These are phyloP conservation scores for Choreutis nemorana DNA, from an alignment of 2,888 invertebrate species.

Conservation along the genomic window DNA sequence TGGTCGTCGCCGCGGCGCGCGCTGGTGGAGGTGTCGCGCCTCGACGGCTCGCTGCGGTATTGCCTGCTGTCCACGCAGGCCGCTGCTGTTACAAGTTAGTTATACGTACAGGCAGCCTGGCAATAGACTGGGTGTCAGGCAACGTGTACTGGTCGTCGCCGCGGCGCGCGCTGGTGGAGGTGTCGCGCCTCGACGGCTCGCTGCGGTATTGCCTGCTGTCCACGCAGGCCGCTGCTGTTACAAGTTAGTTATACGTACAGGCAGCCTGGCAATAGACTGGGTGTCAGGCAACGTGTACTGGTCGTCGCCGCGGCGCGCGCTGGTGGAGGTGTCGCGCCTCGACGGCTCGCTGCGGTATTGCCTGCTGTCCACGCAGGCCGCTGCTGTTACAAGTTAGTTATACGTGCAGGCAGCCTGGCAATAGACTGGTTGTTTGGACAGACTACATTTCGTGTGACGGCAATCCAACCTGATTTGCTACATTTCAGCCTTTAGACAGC, in stretches of 20 bases:
- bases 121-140: conserved; percentile 76
- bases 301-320: conserved; percentile 74
- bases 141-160: conserved; percentile 72
- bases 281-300: conserved; percentile 68
- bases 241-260: conserved; percentile 18
- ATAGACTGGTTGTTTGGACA: no score
- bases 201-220: conserved; percentile 80
- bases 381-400: conserved; percentile 26
- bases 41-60: conserved; percentile 77
- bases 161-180: conserved; percentile 72
- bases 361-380: conserved; percentile 73
- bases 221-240: conserved; percentile 59
- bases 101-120: conserved; percentile 52
- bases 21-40: conserved; percentile 78
- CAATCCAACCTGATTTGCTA: no score
- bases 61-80: conserved; percentile 78
- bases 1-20: conserved; percentile 86
- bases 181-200: conserved; percentile 74
- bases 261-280: conserved; percentile 80
- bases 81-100: conserved; percentile 27
- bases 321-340: conserved; percentile 72
- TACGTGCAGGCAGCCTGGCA: no score
- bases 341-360: conserved; percentile 81
- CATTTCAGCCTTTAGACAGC: no score
- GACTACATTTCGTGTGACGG: no score